These are phyloP conservation scores for Vicugna pacos DNA, from an alignment of 2,113 vertebrate genomes.

Conservation along the genomic window DNA sequence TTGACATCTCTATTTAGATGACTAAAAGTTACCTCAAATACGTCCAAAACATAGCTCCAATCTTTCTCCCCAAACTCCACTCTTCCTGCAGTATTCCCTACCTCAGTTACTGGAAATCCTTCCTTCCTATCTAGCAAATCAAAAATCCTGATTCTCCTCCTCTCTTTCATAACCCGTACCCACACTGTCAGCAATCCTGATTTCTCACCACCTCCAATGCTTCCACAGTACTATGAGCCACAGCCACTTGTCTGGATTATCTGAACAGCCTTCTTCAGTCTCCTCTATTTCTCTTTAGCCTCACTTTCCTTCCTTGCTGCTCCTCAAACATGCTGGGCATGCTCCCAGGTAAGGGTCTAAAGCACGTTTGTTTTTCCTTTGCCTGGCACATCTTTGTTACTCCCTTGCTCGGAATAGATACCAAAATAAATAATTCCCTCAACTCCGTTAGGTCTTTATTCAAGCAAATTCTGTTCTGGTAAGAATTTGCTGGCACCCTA, in stretches of 20 bases:
- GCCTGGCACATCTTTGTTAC: neutral
- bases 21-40: conserved; percentile 1
- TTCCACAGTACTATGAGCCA: neutral
- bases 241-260: neutral
- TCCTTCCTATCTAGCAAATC: neutral
- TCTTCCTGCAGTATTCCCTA: neutral
- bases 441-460: neutral
- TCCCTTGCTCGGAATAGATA: neutral
- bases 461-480: neutral
- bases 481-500: neutral
- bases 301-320: neutral
- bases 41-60: neutral
- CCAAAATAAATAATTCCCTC: neutral
- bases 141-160: neutral
- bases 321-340: neutral
- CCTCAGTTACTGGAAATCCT: neutral
- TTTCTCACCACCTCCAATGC: neutral
- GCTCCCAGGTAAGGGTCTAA: neutral
- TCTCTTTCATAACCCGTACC: no score
- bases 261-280: neutral
- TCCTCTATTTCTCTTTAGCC: neutral
- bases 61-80: neutral
- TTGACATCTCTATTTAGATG: neutral
- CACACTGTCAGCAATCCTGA: neutral
- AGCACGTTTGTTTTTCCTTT: conserved; percentile 7